Evolutionary conservation across 2,113 vertebrate species (phyloP).

Genomic region (Cynopterus brachyotis): DNA sequence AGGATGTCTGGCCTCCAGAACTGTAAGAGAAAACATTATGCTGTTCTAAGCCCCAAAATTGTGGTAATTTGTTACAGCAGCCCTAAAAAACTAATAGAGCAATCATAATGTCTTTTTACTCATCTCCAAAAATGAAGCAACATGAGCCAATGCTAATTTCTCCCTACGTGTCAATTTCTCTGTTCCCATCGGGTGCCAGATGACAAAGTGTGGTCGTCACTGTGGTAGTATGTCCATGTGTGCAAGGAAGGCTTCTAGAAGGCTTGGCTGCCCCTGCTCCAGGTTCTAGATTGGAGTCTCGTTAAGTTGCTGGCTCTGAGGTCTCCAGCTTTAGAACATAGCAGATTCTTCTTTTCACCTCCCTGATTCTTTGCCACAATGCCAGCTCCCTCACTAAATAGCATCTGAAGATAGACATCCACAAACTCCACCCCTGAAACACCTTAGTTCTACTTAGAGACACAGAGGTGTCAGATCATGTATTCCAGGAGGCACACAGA

Average conservation of each 20-base stretch:
- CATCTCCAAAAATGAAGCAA: neutral
- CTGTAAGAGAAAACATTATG: neutral
- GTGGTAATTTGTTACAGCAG: neutral
- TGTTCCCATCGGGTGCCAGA: accelerated
- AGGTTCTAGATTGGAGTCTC: neutral
- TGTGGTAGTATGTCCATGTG: neutral
- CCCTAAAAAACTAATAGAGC: neutral
- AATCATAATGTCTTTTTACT: neutral
- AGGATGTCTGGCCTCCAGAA: neutral
- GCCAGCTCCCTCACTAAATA: neutral
- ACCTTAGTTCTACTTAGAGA: neutral
- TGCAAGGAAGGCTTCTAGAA: too few relatives aligned
- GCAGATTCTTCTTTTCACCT: neutral
- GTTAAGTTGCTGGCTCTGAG: neutral
- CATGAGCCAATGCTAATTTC: neutral
- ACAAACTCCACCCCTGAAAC: neutral
- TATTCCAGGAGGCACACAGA: neutral
- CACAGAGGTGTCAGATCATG: neutral
- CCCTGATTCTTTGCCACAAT: neutral
- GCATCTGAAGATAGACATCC: neutral
- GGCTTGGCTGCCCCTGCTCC: neutral
- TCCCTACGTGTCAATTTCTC: neutral
- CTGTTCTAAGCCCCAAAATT: neutral
- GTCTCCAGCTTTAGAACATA: neutral
- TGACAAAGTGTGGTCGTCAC: accelerated